Evolutionary conservation across 2,113 vertebrate genomes (phyloP).

Genomic region (Cardinalis cardinalis): DNA sequence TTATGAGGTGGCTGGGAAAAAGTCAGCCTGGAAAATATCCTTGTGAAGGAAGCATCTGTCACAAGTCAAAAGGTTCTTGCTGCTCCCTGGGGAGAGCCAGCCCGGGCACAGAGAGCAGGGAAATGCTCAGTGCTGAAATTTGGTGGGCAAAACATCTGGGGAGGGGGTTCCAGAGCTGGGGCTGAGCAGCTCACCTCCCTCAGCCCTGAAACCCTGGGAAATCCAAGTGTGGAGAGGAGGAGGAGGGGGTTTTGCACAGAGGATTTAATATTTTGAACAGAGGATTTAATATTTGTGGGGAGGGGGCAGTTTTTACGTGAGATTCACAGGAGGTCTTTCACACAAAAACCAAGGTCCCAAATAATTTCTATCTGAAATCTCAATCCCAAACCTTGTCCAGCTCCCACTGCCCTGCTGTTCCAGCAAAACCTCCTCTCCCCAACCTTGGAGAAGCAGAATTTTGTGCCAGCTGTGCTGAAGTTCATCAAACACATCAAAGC

Average conservation of each 20-base stretch:
- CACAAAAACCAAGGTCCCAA: accelerated
- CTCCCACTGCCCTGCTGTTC: neutral
- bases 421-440: neutral
- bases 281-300: neutral
- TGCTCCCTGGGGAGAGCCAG: neutral
- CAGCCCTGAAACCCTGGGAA: neutral
- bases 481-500: neutral
- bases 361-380: too few relatives aligned
- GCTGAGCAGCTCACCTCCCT: neutral
- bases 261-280: neutral
- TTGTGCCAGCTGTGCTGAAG: neutral
- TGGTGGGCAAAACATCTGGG: neutral
- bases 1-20: constrained; percentile 15
- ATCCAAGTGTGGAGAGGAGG: neutral
- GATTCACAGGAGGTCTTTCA: neutral
- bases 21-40: constrained; percentile 50
- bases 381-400: neutral
- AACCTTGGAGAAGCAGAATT: neutral
- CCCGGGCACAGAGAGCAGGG: neutral
- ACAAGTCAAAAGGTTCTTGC: constrained; percentile 4
- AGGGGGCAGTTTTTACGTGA: neutral
- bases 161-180: neutral
- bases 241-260: accelerated
- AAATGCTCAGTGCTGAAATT: neutral
- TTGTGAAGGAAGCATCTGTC: constrained; percentile 50